Evolutionary conservation across 2,113 vertebrate genomes (phyloP), one percentile per base, ranked within the genome.

Genomic region (Osmerus mordax): DNA sequence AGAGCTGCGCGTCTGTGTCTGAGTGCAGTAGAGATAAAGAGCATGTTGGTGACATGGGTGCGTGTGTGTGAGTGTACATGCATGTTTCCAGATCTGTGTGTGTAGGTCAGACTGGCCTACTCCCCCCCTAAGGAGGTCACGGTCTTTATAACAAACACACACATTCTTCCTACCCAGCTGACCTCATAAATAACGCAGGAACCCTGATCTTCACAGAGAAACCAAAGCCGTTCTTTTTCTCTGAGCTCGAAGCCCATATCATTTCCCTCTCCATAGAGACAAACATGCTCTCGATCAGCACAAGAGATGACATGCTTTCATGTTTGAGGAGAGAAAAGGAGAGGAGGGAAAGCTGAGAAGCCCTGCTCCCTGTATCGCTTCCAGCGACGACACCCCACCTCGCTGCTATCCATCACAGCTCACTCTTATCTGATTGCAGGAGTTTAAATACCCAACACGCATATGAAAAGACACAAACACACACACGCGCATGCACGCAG

Each of bases 221-320:
- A 59, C 51, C 5, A 66, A 51, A 52, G 32, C 41, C 16, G 41
- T 62, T 28, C 28, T 12, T 28, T 41, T 65, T 3, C 28, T 41
- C 63, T 65, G 63, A 62, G 55, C 18, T 71, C 2, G 61, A 12
- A 7, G 21, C 61, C 53, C 16, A 32, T 25, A 0, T 68, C 51
- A 68, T 67, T 70, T 68, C 3, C 70, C 73, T 36, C 68, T 72
- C 81, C 75, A 68, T 68, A 77, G 76, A 86, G 82, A 83, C 84
- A 79, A 84, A 86, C 72, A 80, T 13, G 19, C 67, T 80, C 70
- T 76, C 64, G 82, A 81, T 86, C 72, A 78, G 75, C 74, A 1
- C 80, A 88, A 79, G 81, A 88, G 81, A 82, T 84, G 80, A 85
- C 89, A 87, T 68, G 87, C 83, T 89, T 86, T 88, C 73, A 87